phyloP scores from a whole-genome alignment of 2,797 vertebrate genomes.

The Momotus momota region DNA sequence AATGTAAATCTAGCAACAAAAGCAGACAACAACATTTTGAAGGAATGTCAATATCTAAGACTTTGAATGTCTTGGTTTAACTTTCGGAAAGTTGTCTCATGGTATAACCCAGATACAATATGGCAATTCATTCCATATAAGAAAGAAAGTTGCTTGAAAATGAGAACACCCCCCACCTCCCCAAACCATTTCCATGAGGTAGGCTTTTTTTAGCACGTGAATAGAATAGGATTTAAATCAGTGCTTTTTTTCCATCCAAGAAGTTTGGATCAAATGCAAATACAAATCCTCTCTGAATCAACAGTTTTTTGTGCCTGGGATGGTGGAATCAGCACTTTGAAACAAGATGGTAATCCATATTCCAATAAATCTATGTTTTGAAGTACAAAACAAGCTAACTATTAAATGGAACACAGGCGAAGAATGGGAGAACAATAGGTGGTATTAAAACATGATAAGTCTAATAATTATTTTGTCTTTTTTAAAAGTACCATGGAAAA shows the following conservation, averaged over 20 bases:
- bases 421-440: neutral
- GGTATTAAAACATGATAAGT: neutral
- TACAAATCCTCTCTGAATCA: neutral
- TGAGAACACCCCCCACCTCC: neutral
- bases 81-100: neutral
- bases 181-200: neutral
- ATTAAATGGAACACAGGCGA: neutral
- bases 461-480: neutral
- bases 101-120: neutral
- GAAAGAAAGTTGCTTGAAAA: neutral
- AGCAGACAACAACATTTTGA: neutral
- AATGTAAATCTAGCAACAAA: neutral
- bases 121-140: neutral
- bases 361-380: neutral
- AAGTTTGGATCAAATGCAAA: neutral
- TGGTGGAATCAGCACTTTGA: neutral
- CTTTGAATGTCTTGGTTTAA: neutral
- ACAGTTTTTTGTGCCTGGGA: neutral
- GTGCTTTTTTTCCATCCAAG: neutral
- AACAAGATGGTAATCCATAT: neutral
- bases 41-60: neutral
- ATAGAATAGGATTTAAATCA: neutral
- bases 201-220: neutral
- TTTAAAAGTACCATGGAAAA: neutral
- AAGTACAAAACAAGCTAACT: neutral